Base-by-base conservation (phyloP, 2,888 invertebrate genomes). In the Eurytoma californica region DNA sequence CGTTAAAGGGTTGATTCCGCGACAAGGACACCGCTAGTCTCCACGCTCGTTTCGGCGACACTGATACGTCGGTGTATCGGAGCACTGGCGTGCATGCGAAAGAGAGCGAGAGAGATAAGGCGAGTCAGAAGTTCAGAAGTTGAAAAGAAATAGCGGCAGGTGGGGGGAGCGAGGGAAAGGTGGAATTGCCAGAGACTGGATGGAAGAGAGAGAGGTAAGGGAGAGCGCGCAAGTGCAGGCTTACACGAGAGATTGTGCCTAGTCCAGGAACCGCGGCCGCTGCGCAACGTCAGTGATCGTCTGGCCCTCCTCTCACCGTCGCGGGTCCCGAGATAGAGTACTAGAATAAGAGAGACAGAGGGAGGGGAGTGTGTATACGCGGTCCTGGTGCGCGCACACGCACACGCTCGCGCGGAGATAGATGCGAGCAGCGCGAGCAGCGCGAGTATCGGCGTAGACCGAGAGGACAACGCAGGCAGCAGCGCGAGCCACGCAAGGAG, bases 211-310 rank as follows among this genome's bases (percentile, higher is more conserved):
- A 51, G n/a, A 39, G 55, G 18, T 18, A 30, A 66, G 51, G 49
- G 51, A 51, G 66, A 66, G 66, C 20, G 24, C 39, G 39, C 13
- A 9, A 39, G 30, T 28, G 9, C 18, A 13, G 3, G 12, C 24
- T 12, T 30, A 28, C 3, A 13, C 60, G 63, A 63, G 39, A n/a
- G 63, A 39, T n/a, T 24, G 39, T n/a, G 63, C 47, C n/a, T 7
- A 39, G 13, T 51, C 49, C 20, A 66, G 66, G 66, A 66, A 51
- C 24, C 88, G 87, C 86, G 86, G 86, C 85, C 84, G 86, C 86
- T 87, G 86, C 88, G n/a, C n/a, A n/a, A n/a, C n/a, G 87, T 88
- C 87, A 88, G 87, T 39, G 39, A 39, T 88, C 85, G 86, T 85
- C 49, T 66, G 66, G 66, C 66, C 66, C 66, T 74, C 65, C 53